Conservation (phyloP, 2,113 vertebrate genomes). For the Cettia cetti region DNA sequence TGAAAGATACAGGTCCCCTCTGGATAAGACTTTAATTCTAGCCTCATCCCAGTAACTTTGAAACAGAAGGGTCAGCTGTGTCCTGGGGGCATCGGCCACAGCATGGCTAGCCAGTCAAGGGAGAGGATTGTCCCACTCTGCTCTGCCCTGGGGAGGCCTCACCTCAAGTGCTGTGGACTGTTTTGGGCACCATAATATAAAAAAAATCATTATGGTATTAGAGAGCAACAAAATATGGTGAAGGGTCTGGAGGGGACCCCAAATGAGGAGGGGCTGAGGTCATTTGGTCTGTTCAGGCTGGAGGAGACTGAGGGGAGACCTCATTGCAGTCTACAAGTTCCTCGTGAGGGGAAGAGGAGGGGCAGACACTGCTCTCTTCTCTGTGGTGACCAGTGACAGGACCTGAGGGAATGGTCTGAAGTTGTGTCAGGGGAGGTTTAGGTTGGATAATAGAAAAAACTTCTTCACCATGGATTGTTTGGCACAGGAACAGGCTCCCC, state of each 20-base stretch:
- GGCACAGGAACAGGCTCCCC: not conserved
- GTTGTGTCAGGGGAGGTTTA: not conserved
- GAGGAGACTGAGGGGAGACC: not conserved
- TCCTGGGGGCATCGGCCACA: not conserved
- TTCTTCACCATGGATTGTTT: not conserved
- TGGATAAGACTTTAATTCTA: not conserved
- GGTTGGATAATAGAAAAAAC: not conserved
- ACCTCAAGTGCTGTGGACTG: fast-evolving
- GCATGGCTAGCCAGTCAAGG: fast-evolving
- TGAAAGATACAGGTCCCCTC: not conserved
- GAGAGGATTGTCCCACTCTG: not conserved
- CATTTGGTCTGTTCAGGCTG: not conserved
- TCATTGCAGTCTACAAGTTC: not conserved
- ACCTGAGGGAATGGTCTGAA: not conserved
- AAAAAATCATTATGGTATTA: too few species aligned
- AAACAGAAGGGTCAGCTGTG: not conserved
- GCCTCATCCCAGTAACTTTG: not conserved
- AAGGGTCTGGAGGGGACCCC: not conserved
- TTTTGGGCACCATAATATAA: not conserved
- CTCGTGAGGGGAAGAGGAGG: not conserved
- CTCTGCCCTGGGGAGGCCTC: not conserved
- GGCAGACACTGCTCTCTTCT: not conserved
- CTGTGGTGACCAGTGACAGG: not conserved
- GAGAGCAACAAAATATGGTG: not conserved
- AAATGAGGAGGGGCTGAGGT: not conserved